Percentiles rank a stretch among this genome's conserved stretches.
phyloP scores from a whole-genome alignment of 2,888 invertebrate genomes.

The Dysmachus trigonus region DNA sequence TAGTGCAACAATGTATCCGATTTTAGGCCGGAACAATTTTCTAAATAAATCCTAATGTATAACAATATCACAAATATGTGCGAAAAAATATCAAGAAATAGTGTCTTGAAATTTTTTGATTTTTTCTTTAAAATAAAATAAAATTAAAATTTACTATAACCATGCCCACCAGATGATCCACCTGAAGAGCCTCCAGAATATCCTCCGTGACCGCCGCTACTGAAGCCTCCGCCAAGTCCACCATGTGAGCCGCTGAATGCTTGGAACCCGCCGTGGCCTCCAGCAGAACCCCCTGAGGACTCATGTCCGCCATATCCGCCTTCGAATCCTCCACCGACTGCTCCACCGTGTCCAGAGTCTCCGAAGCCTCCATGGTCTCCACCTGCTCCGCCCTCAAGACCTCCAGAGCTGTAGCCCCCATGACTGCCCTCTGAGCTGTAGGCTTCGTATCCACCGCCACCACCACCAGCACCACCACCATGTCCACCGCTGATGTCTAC shows the following conservation, averaged over 20 bases:
- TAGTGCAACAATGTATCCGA: background rate
- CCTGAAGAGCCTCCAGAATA: background rate
- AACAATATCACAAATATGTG: constrained; percentile 9
- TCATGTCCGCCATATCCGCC: background rate
- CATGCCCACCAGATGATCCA: background rate
- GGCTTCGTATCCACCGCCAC: background rate
- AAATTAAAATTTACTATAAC: background rate
- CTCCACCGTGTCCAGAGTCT: background rate
- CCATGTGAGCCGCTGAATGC: background rate
- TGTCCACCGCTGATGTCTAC: background rate
- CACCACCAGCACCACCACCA: constrained; percentile 8
- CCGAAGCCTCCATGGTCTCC: background rate
- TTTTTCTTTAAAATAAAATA: background rate
- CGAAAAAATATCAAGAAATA: background rate
- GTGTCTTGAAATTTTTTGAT: background rate
- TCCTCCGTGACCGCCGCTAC: background rate
- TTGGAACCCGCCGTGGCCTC: background rate
- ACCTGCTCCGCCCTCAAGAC: background rate
- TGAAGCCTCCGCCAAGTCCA: background rate
- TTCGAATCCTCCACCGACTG: background rate
- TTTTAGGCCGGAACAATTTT: background rate
- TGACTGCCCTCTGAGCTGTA: background rate
- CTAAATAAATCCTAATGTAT: background rate
- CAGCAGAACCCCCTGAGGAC: background rate
- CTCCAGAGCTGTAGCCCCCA: background rate